Conservation (phyloP, 1,140 invertebrate species). For the Atopsyche davidsoni region DNA sequence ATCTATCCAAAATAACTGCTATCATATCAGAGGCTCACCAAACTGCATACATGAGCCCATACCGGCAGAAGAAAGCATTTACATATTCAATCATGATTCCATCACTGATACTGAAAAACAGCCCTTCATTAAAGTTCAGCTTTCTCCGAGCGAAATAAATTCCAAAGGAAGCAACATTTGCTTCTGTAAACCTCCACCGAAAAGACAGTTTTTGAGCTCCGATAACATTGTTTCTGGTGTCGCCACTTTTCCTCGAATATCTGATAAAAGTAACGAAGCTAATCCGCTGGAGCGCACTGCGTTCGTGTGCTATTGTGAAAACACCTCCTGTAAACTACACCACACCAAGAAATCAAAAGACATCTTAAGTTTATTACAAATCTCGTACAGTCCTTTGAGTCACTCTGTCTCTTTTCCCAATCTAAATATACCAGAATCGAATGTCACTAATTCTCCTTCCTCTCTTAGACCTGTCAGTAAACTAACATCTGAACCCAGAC, state of each 20-base stretch:
- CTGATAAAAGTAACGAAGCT: too few species aligned
- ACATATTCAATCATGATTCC: conserved; percentile 44
- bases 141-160: conserved; percentile 36
- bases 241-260: too few species aligned
- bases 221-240: too few species aligned
- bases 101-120: conserved; percentile 33
- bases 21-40: conserved; percentile 44
- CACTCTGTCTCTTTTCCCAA: conserved; percentile 26
- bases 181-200: conserved; percentile 33
- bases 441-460: too few species aligned
- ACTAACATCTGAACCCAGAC: conserved; percentile 4
- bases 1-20: too few species aligned
- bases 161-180: conserved; percentile 44
- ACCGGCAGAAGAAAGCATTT: conserved; percentile 40
- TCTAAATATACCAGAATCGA: background rate
- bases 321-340: conserved; percentile 38
- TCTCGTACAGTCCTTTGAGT: conserved; percentile 11
- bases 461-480: background rate
- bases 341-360: conserved; percentile 28
- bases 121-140: conserved; percentile 36
- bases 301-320: conserved; percentile 45
- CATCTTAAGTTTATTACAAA: background rate
- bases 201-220: background rate
- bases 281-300: conserved; percentile 13
- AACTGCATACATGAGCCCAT: conserved; percentile 45